Evolutionary conservation across 2,113 vertebrate species (phyloP).

Genomic region (Phalacrocorax aristotelis): DNA sequence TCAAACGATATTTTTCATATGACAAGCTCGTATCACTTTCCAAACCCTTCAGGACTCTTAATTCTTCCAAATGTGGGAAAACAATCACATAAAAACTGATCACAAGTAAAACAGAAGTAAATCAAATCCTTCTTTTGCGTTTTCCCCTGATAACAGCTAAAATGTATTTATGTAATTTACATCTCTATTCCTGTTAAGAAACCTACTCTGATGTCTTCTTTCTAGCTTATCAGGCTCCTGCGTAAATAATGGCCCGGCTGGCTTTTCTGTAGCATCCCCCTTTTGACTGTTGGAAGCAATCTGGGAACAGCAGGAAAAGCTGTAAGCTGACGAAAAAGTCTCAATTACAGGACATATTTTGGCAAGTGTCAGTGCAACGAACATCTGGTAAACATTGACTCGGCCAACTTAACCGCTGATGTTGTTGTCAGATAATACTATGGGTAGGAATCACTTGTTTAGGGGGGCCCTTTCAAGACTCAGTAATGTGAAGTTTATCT

Average conservation of each 20-base stretch:
- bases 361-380: not conserved
- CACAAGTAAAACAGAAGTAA: not conserved
- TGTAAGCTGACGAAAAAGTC: not conserved
- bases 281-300: conserved; percentile 1
- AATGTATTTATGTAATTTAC: not conserved
- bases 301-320: conserved; percentile 14
- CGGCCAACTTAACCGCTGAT: not conserved
- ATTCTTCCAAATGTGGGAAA: not conserved
- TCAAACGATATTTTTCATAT: not conserved
- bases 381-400: conserved; percentile 22
- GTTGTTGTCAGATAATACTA: not conserved
- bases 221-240: not conserved
- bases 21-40: not conserved
- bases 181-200: not conserved
- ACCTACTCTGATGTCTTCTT: not conserved
- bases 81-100: not conserved
- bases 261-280: not conserved
- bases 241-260: not conserved
- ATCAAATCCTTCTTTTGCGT: fast-evolving
- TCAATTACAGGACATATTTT: conserved; percentile 34
- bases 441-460: not conserved
- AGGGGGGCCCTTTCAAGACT: not conserved
- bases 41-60: not conserved
- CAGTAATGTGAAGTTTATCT: not conserved
- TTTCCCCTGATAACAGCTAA: not conserved